Conservation (phyloP, 2,113 vertebrate species). For the Daphoenositta chrysoptera region DNA sequence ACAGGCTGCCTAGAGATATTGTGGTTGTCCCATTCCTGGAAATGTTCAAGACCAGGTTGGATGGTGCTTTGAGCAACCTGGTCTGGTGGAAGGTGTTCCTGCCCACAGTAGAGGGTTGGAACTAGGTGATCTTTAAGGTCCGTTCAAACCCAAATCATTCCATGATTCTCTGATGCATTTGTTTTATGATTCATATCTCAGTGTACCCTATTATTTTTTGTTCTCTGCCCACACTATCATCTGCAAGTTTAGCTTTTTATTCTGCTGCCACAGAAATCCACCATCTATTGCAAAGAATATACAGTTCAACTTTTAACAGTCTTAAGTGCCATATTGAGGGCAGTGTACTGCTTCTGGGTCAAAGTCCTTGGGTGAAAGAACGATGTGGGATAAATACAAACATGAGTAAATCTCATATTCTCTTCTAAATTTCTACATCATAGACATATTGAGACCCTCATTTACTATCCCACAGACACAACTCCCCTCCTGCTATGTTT, state of each 20-base stretch:
- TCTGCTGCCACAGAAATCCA: background rate
- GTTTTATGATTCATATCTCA: background rate
- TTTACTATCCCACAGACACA: background rate
- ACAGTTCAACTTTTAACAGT: background rate
- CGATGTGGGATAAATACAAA: background rate
- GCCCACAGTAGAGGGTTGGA: background rate
- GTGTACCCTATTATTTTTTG: background rate
- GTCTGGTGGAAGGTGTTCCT: background rate
- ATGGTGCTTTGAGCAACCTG: background rate
- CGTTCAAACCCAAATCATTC: background rate
- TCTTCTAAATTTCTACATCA: background rate
- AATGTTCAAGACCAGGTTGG: background rate
- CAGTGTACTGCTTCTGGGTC: background rate
- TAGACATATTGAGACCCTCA: background rate
- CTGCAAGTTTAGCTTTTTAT: background rate
- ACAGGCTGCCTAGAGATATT: background rate
- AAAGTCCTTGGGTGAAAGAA: background rate
- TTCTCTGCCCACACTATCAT: background rate
- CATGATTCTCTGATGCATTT: background rate
- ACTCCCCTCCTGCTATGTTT: background rate
- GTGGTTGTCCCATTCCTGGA: background rate
- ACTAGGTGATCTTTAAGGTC: background rate
- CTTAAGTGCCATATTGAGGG: accelerated
- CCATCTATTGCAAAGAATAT: background rate
- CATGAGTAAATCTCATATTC: background rate